Base-by-base conservation (phyloP, 2,113 vertebrate species). In the Lamprologus ornatipinnis region DNA sequence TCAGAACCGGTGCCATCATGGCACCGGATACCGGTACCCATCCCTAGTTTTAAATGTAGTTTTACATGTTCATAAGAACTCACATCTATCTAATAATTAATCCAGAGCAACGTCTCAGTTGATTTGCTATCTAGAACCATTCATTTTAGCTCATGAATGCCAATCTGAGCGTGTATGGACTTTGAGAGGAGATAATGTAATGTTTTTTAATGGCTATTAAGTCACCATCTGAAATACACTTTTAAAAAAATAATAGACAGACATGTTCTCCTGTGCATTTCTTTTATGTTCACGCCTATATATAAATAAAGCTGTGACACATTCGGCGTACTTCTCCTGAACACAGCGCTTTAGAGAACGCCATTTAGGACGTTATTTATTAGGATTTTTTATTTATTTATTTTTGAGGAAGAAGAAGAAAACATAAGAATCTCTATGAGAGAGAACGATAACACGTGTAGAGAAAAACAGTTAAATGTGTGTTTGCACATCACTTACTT, bases 401-500 rank as follows among this genome's bases (percentile, higher is more conserved):
- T 1, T 40, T 68, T 21, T 40, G 10, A 37, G 15, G 0, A 35
- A 35, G 6, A 37, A 68, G 19, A 13, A 65, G 33, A 65, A 65
- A 40, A 68, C 1, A 0, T 65, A n/a, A 65, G 17, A 35, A 23
- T 40, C 33, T 42, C 37, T 23, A 23, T 23, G 65, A 0, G 5
- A 9, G 12, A 42, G 65, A 40, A 11, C 7, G 9, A 23, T 12
- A 65, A 31, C 15, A 12, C 12, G 1, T 42, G 21, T 35, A 9
- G 45, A 2, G 6, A 40, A 68, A 19, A 70, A 19, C 5, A 47
- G 11, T 1, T 31, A 1, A 47, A 17, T 31, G n/a, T 57, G 31
- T 70, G 17, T 11, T 19, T 80, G 58, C 4, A 9, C 17, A 6
- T 85, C 42, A 92, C 98, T 97, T 95, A 99, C 98, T 98, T 99